A percentile compares a stretch with the other conserved stretches of the same genome.
Conservation (phyloP, 2,797 vertebrate genomes). For the Rhabdophis nuchalis region DNA sequence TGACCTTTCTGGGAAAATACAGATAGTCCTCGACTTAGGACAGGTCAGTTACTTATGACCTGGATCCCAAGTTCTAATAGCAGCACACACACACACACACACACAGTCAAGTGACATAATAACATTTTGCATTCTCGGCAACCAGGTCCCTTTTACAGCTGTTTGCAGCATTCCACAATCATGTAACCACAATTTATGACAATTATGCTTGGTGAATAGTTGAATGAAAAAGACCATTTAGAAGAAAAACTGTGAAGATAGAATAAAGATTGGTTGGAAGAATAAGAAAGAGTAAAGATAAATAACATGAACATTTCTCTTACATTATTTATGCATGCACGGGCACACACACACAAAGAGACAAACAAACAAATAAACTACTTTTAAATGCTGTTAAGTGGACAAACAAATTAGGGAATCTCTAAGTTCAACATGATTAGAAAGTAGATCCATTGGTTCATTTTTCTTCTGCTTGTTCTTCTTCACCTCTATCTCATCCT, state of each 20-base stretch:
- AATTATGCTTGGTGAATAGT: not conserved
- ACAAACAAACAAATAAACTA: not conserved
- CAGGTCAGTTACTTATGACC: not conserved
- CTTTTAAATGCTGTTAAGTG: not conserved
- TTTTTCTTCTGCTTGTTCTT: not conserved
- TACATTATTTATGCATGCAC: not conserved
- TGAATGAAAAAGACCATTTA: not conserved
- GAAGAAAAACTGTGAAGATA: not conserved
- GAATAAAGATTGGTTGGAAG: not conserved
- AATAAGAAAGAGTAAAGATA: not conserved
- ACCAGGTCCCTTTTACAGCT: not conserved
- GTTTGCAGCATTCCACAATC: not conserved
- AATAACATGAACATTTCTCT: not conserved
- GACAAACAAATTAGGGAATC: not conserved
- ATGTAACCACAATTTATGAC: not conserved
- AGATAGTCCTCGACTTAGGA: not conserved
- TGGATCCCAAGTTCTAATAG: not conserved
- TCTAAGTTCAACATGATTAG: not conserved
- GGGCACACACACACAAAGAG: rapidly evolving
- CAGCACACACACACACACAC: too few relatives aligned
- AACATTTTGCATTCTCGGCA: not conserved
- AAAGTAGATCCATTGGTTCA: not conserved
- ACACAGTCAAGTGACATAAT: not conserved
- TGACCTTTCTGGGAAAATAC: not conserved
- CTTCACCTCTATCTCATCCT: not conserved